Evolutionary conservation across 2,888 invertebrate genomes (phyloP), one percentile per base, ranked within the genome.

Genomic region (Drosophila picticornis): DNA sequence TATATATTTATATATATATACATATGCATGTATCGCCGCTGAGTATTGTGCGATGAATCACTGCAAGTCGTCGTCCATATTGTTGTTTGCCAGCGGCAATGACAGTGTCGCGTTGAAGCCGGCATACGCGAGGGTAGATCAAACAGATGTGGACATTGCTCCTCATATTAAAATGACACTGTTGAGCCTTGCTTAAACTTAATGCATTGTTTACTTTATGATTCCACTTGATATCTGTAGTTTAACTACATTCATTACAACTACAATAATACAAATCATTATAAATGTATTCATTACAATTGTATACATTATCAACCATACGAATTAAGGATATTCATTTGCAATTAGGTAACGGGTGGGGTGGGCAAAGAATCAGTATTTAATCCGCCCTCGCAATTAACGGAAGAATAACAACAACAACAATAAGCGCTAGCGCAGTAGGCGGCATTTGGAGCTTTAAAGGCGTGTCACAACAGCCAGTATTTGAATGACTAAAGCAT

Each of bases 1-100:
- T 48, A 13, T 2, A n/a, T n/a, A n/a, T n/a, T n/a, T n/a, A n/a
- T n/a, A n/a, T n/a, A n/a, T n/a, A n/a, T 10, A 4, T 29, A 4
- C n/a, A 53, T 38, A 19, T 50, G 25, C 36, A n/a, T 53, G 50
- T 53, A 31, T 58, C n/a, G 60, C 34, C 7, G 58, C 51, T 59
- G 71, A 52, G 55, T 61, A 58, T 69, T 62, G 32, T 65, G 53
- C 76, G 75, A 71, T 75, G 75, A 75, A 71, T 76, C 76, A 76
- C 58, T 55, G 76, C 71, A 63, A 71, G 65, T 48, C 62, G 65
- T 13, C 61, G 61, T 70, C 56, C 48, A 62, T 55, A 36, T 57
- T 68, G 29, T 66, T 66, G 50, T 55, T 34, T 56, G 69, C 32
- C 46, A 43, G 55, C 61, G 46, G 29, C 55, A 70, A 58, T 75